Conservation (phyloP, 2,797 vertebrate species). For the Pteropus rufus region DNA sequence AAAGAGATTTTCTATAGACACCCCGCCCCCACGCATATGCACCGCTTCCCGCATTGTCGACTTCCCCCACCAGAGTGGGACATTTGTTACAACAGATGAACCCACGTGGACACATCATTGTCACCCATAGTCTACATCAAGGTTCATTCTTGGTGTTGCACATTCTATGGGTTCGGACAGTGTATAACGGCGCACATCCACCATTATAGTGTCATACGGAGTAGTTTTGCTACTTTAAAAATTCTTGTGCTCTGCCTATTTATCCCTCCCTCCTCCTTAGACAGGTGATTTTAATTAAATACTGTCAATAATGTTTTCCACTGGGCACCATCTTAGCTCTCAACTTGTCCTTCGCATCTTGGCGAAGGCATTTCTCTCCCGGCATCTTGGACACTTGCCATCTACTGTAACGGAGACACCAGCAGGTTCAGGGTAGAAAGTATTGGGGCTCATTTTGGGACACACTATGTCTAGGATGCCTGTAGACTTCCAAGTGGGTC, state of each 20-base stretch:
- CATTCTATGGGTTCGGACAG: not conserved
- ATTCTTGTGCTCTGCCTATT: not conserved
- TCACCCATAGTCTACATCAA: rapidly evolving
- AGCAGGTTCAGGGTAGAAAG: not conserved
- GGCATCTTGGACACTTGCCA: not conserved
- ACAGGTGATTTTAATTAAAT: not conserved
- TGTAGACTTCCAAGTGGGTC: rapidly evolving
- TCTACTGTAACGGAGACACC: rapidly evolving
- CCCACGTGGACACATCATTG: rapidly evolving
- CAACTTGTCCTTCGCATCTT: not conserved
- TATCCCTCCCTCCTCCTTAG: rapidly evolving
- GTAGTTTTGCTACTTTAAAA: not conserved
- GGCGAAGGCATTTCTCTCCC: no score
- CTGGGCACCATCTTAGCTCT: not conserved
- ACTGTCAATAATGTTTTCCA: not conserved
- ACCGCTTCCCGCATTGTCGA: not conserved
- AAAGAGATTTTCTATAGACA: not conserved
- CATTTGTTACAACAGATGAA: rapidly evolving
- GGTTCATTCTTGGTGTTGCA: not conserved
- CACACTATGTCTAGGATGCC: not conserved
- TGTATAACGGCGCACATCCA: no score
- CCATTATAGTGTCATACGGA: not conserved
- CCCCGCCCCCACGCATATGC: not conserved
- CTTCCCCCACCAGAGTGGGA: not conserved
- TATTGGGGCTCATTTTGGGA: rapidly evolving